A percentile compares a stretch with the other conserved stretches of the same genome.
Conservation (phyloP, 2,113 vertebrate species). For the Ptychochromis oligacanthus region DNA sequence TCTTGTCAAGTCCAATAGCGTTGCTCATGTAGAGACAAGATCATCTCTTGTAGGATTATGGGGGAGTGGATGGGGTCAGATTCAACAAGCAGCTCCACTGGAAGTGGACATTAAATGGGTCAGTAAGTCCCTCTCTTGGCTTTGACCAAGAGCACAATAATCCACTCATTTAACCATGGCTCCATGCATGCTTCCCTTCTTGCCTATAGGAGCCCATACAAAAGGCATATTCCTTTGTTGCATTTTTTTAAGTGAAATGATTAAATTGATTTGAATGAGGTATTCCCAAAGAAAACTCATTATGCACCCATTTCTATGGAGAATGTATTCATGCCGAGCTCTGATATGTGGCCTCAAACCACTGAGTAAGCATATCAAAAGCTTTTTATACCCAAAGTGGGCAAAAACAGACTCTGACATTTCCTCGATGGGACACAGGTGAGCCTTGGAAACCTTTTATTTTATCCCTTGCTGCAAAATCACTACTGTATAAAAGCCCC, state of each 20-base stretch:
- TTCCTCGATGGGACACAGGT: conserved; percentile 62
- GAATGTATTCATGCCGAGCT: conserved; percentile 47
- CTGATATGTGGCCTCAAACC: conserved; percentile 53
- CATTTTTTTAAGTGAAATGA: conserved; percentile 53
- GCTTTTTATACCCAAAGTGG: conserved; percentile 48
- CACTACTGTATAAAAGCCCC: conserved; percentile 43
- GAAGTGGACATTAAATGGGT: conserved; percentile 75
- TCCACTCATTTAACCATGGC: conserved; percentile 57
- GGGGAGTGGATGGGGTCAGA: conserved; percentile 61
- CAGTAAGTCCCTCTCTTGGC: conserved; percentile 70
- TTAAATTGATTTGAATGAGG: conserved; percentile 71
- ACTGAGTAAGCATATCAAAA: conserved; percentile 59
- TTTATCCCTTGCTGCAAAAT: conserved; percentile 57
- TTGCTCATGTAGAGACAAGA: conserved; percentile 56
- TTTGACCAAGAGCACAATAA: conserved; percentile 55
- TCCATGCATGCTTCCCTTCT: conserved; percentile 29
- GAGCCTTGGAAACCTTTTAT: conserved; percentile 63
- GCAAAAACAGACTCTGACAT: conserved; percentile 41
- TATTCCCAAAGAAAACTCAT: conserved; percentile 55
- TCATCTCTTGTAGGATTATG: conserved; percentile 77
- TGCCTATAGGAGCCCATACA: conserved; percentile 31
- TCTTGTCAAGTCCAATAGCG: conserved; percentile 69
- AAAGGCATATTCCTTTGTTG: conserved; percentile 55
- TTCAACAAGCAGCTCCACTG: conserved; percentile 63
- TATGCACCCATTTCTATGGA: conserved; percentile 37